Evolutionary conservation across 2,797 vertebrate genomes (phyloP).

Genomic region (Acanthis flammea): DNA sequence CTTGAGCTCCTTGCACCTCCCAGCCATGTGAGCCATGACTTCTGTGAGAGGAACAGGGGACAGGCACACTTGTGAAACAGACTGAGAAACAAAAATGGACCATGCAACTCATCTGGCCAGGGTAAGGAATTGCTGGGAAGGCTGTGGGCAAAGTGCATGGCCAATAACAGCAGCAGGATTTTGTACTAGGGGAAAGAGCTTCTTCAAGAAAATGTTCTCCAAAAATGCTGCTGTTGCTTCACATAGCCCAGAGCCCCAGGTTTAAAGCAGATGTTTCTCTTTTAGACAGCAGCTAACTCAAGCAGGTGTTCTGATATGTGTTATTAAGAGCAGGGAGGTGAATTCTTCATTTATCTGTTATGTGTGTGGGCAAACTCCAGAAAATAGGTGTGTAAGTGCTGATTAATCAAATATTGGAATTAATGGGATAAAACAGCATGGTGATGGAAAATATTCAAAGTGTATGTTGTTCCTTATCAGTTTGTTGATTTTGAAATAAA

Average conservation of each 20-base stretch:
- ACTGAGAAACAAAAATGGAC: neutral
- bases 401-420: neutral
- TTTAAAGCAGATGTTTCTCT: neutral
- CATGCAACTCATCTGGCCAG: neutral
- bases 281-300: neutral
- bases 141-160: neutral
- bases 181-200: neutral
- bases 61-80: neutral
- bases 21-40: neutral
- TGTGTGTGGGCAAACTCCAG: neutral
- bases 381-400: neutral
- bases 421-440: neutral
- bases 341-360: neutral
- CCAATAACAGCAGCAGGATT: neutral
- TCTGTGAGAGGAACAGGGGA: neutral
- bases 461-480: neutral
- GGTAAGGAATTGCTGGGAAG: neutral
- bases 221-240: neutral
- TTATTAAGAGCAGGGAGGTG: neutral
- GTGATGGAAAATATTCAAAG: neutral
- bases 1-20: neutral
- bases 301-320: neutral
- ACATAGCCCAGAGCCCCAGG: neutral
- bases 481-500: conserved; percentile 13
- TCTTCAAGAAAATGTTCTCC: neutral